phyloP scores from a whole-genome alignment of 2,113 vertebrate genomes.

The Grus americana region DNA sequence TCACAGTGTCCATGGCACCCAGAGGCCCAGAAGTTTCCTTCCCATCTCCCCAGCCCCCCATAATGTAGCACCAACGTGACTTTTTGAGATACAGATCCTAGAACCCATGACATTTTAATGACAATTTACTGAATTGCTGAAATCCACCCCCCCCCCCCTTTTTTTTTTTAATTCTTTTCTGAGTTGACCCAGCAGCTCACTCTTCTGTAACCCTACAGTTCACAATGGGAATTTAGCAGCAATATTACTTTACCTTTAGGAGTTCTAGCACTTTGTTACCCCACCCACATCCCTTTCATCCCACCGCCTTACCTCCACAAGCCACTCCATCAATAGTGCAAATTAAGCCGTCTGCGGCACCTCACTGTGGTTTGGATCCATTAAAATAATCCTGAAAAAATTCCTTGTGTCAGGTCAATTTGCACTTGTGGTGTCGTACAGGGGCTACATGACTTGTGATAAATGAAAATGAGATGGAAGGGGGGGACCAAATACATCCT shows the following conservation, averaged over 20 bases:
- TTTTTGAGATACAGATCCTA: not conserved
- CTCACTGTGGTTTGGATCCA: not conserved
- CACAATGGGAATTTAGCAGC: not conserved
- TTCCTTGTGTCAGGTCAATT: not conserved
- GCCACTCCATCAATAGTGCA: not conserved
- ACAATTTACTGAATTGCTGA: not conserved
- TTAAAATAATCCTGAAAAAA: not conserved
- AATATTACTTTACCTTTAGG: not conserved
- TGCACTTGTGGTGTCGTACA: not conserved
- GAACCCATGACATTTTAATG: not conserved
- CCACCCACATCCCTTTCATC: not conserved
- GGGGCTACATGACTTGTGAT: not conserved
- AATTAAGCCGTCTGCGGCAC: too few species aligned
- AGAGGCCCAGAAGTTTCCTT: not conserved
- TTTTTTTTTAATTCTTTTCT: not conserved
- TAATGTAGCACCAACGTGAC: rapidly evolving
- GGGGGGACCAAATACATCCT: not conserved
- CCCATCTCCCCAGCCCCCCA: not conserved
- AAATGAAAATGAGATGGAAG: not conserved
- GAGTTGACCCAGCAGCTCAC: not conserved
- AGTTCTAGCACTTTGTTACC: not conserved
- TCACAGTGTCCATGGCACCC: not conserved
- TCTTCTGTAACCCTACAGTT: not conserved
- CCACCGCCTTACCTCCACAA: not conserved
- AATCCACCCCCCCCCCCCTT: rapidly evolving